A percentile compares a stretch with the other conserved stretches of the same genome.
Evolutionary conservation across 2,888 invertebrate species (phyloP).

Genomic region (Synergus gifuensis): DNA sequence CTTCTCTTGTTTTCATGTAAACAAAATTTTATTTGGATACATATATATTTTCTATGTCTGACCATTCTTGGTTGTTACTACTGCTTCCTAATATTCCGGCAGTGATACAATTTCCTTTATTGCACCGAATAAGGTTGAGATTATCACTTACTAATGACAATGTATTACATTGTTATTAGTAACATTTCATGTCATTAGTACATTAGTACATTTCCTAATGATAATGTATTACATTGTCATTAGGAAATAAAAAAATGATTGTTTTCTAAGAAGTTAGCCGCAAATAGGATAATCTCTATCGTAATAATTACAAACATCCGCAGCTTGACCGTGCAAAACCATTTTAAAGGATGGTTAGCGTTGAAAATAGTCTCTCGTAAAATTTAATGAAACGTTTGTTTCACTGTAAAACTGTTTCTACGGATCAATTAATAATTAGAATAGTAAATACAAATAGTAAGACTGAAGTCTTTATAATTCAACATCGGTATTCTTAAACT

Average conservation of each 20-base stretch:
- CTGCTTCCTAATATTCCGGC: neutral
- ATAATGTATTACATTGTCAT: neutral
- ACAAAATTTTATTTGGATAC: too few relatives aligned
- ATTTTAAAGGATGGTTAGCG: neutral
- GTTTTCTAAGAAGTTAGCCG: neutral
- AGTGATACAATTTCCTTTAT: neutral
- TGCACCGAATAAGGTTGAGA: neutral
- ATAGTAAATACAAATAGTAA: neutral
- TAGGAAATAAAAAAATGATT: conserved; percentile 1
- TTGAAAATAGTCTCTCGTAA: neutral
- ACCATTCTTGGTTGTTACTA: neutral
- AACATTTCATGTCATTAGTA: too few relatives aligned
- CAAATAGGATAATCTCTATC: conserved; percentile 12
- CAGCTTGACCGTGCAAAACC: neutral
- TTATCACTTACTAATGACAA: neutral
- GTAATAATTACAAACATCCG: neutral
- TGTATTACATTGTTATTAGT: neutral
- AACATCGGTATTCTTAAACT: neutral
- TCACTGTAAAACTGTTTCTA: neutral
- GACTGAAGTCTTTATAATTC: neutral
- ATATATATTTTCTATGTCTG: neutral
- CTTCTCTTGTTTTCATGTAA: too few relatives aligned
- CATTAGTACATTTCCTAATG: neutral
- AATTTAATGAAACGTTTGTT: neutral
- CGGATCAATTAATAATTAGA: conserved; percentile 20